Base-by-base conservation (phyloP, 2,888 invertebrate genomes). In the Carterocephalus palaemon region DNA sequence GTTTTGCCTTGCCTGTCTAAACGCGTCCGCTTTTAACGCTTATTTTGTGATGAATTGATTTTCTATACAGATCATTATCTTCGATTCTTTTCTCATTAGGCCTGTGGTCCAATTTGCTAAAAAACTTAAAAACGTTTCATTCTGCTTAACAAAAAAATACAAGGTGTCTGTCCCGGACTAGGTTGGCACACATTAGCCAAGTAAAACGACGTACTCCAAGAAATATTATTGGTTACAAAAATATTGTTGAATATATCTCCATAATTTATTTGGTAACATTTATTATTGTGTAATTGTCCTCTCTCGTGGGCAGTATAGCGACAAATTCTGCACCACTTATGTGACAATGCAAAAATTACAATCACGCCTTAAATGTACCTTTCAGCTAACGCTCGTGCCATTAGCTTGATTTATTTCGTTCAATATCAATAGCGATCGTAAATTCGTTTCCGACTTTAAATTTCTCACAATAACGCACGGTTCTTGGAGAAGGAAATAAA, bases 331-430 rank as follows among this genome's bases (percentile, higher is more conserved):
- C 59, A 52, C 59, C 61, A 73, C 69, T 67, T 64, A 60, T 61
- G 56, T 51, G 64, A 66, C 66, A 64, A 64, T 67, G 60, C 60
- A 56, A 57, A 56, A 63, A 60, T 63, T 56, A 74, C 69, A 75
- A 78, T 74, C 63, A 62, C 82, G 76, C 78, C 77, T 71, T 68
- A 58, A 49, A 50, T 54, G 53, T 36, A 61, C n/a, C n/a, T n/a
- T n/a, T 58, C 59, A 56, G 50, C 56, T 56, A 62, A 64, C 57
- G 67, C 79, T 77, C 79, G 75, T 78, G 80, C 79, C 71, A 73
- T 76, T 76, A 74, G 55, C 64, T 64, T 84, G 82, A 85, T 84
- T 86, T 85, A 84, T 84, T 69, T 61, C 61, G 49, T 52, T 55
- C 57, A 62, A 82, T 72, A 80, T 80, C 69, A 42, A 42, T 28